Base-by-base conservation (phyloP, 2,113 vertebrate species). In the Orycteropus afer region DNA sequence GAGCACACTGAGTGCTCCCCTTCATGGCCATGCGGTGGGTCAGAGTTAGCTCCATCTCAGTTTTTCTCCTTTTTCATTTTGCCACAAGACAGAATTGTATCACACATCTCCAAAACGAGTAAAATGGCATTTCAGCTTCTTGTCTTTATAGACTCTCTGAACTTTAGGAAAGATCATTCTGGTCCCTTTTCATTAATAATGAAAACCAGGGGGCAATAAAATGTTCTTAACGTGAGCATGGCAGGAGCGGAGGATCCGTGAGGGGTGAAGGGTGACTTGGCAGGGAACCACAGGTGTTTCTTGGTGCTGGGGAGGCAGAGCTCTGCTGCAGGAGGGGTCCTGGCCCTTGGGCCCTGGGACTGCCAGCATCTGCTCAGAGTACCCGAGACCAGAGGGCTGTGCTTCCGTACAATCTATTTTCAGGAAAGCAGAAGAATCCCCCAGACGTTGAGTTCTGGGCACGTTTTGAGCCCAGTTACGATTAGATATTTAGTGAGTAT, bases 161-260 rank as follows among this genome's bases (percentile, higher is more conserved):
- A 99, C 98, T 99, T 99, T 99, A 97, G 97, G 98, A 99, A 99
- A 99, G 98, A 99, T 98, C 98, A 99, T 98, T 98, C 98, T 96
- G 97, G 98, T 98, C 98, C 98, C 98, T 98, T 99, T 99, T 98
- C 98, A 99, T 99, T 99, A 99, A 99, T 99, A 99, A 99, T 99
- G 98, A 98, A 99, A 99, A 98, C 98, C 97, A 98, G 96, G 97
- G 98, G 98, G 98, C 98, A 98, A 98, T 99, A 98, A 99, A 99
- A 98, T 98, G 98, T 98, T 98, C 98, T 98, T 98, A 98, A 93
- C 78, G 92, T 17, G 55, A 97, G 95, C 96, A 84, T 92, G 97
- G 93, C 45, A 95, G 98, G 97, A 96, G 32, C 0, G 34, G 87
- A 42, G 89, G 81, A 67, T 90, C 95, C 23, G 95, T 40, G 98